Conservation (phyloP, 2,888 invertebrate species). For the Dasysyrphus tricinctus region DNA sequence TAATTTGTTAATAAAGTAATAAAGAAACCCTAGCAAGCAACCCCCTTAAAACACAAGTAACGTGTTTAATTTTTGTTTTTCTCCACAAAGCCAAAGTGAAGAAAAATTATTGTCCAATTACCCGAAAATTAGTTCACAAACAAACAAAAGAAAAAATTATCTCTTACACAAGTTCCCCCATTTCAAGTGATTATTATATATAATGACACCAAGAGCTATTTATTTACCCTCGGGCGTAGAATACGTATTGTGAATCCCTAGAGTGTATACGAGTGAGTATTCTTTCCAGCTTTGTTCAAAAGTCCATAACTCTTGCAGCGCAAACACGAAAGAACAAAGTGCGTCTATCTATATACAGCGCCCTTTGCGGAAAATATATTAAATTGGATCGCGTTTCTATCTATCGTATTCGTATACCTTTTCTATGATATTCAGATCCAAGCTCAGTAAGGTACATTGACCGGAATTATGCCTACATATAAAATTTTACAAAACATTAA, state of each 20-base stretch:
- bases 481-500: conserved; percentile 47
- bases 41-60: background rate
- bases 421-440: background rate
- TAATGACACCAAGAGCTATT: conserved; percentile 29
- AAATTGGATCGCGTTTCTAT: background rate
- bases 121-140: conserved; percentile 2
- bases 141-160: conserved; percentile 2
- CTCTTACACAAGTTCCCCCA: conserved; percentile 7
- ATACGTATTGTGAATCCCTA: conserved; percentile 52
- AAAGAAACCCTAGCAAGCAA: no score
- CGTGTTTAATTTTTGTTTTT: background rate
- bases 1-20: background rate
- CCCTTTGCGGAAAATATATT: background rate
- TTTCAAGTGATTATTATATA: conserved; percentile 43
- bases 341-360: background rate
- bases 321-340: conserved; percentile 5
- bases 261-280: background rate
- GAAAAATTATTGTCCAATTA: conserved; percentile 11
- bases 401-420: conserved; percentile 23
- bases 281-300: background rate
- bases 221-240: conserved; percentile 45
- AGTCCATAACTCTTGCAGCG: conserved; percentile 10
- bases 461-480: conserved; percentile 37
- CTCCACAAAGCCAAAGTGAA: background rate
- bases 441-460: conserved; percentile 48